Percentiles rank a stretch among this genome's conserved stretches.
These are phyloP conservation scores for Melanotaenia trifasciata DNA, from an alignment of 2,797 vertebrate species.

Conservation along the genomic window DNA sequence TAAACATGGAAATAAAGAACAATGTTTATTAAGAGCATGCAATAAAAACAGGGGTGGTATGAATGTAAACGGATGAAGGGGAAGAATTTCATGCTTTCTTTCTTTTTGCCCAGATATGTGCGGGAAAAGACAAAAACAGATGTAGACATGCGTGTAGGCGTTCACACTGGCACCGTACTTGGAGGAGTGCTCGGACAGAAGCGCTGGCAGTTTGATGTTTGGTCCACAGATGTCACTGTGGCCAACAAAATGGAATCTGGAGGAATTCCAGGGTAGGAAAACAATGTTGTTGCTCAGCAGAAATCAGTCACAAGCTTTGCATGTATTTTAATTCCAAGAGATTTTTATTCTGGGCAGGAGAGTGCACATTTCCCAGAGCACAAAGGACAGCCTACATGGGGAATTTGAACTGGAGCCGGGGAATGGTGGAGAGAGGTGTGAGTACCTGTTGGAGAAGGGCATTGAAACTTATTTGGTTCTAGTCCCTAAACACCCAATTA, in stretches of 20 bases:
- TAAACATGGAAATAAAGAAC: not conserved
- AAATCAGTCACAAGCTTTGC: not conserved
- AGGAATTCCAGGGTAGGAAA: constrained; percentile 90
- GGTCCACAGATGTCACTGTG: constrained; percentile 96
- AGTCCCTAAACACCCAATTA: constrained; percentile 78
- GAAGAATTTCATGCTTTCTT: not conserved
- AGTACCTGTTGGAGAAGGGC: constrained; percentile 94
- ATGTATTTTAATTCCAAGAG: not conserved
- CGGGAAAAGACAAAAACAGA: constrained; percentile 93
- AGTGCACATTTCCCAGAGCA: constrained; percentile 95
- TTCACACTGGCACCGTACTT: constrained; percentile 93
- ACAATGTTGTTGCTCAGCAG: not conserved
- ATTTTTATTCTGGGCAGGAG: constrained; percentile 78
- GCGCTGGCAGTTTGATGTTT: constrained; percentile 97
- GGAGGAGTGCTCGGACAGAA: constrained; percentile 95
- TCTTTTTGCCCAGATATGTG: constrained; percentile 84
- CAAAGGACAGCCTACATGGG: constrained; percentile 90
- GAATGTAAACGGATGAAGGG: too few species aligned
- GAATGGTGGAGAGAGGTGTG: constrained; percentile 88
- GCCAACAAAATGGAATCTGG: constrained; percentile 98
- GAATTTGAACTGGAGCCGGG: constrained; percentile 93
- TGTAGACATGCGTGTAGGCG: constrained; percentile 96
- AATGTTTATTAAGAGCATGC: not conserved
- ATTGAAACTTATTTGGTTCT: constrained; percentile 91
- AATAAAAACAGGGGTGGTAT: not conserved